These are phyloP conservation scores for Gymnodraco acuticeps DNA, from an alignment of 2,797 vertebrate genomes.

Conservation along the genomic window DNA sequence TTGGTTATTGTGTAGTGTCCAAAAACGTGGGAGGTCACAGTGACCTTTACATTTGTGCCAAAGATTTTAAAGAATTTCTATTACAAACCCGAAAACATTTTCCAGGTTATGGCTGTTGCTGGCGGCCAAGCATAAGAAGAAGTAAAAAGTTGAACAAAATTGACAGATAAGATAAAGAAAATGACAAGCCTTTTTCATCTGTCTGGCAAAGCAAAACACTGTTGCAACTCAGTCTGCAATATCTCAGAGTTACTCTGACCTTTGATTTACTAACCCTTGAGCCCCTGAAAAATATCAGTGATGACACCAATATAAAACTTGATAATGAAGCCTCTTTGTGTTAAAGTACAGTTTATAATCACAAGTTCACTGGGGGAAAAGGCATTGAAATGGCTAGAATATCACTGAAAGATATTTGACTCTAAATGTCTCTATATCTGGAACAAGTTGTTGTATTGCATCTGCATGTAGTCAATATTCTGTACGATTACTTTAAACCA, in stretches of 20 bases:
- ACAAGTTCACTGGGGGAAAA: constrained; percentile 11
- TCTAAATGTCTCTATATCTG: too few relatives aligned
- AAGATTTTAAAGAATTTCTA: neutral
- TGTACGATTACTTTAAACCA: neutral
- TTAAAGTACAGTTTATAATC: constrained; percentile 34
- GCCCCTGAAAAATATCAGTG: constrained; percentile 1
- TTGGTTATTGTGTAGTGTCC: too few relatives aligned
- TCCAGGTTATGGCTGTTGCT: neutral
- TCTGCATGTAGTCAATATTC: neutral
- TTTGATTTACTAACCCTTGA: constrained; percentile 49
- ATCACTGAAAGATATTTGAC: too few relatives aligned
- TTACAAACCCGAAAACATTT: neutral
- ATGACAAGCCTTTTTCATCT: neutral
- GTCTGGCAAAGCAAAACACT: neutral
- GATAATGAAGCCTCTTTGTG: neutral
- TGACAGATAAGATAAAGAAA: neutral
- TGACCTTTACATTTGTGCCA: neutral
- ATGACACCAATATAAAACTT: constrained; percentile 17
- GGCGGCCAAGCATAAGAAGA: neutral
- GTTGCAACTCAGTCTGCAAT: constrained; percentile 34
- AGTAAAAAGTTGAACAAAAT: neutral
- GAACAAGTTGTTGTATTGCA: neutral
- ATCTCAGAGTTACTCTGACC: neutral
- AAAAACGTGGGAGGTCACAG: neutral
- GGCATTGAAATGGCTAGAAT: neutral